Percentiles rank a stretch among this genome's conserved stretches.
phyloP scores from a whole-genome alignment of 2,888 invertebrate species.

The Eupithecia inturbata region DNA sequence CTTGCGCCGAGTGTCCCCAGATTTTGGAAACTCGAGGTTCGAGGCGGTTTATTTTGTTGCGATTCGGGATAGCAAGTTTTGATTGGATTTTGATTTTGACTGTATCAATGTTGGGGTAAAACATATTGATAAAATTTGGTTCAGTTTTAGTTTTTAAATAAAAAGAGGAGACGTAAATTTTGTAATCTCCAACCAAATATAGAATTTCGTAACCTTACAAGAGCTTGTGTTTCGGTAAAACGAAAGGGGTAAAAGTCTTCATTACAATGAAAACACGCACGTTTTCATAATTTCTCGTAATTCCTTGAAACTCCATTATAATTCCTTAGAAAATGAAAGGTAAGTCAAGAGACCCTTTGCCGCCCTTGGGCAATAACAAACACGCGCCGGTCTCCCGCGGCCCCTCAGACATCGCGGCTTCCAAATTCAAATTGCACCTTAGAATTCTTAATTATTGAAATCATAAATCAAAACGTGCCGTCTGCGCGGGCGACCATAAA shows the following conservation, averaged over 20 bases:
- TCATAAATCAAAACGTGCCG: constrained; percentile 84
- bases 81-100: constrained; percentile 6
- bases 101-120: not conserved
- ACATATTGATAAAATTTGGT: not conserved
- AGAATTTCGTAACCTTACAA: constrained; percentile 4
- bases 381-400: constrained; percentile 79
- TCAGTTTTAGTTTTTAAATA: not conserved
- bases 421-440: constrained; percentile 84
- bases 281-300: constrained; percentile 63
- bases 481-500: constrained; percentile 82
- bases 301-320: constrained; percentile 69
- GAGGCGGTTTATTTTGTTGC: constrained; percentile 18
- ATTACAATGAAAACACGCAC: constrained; percentile 47
- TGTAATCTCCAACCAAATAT: constrained; percentile 10
- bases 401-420: constrained; percentile 71
- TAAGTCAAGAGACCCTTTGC: constrained; percentile 75
- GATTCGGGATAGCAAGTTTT: constrained; percentile 2
- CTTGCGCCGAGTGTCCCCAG: constrained; percentile 24
- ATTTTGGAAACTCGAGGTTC: constrained; percentile 18
- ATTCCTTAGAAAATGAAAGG: constrained; percentile 75
- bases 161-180: not conserved
- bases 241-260: constrained; percentile 27
- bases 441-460: constrained; percentile 85
- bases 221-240: constrained; percentile 1
- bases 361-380: constrained; percentile 78